Evolutionary conservation across 2,888 invertebrate genomes (phyloP).

Genomic region (Sarcophaga variegata): DNA sequence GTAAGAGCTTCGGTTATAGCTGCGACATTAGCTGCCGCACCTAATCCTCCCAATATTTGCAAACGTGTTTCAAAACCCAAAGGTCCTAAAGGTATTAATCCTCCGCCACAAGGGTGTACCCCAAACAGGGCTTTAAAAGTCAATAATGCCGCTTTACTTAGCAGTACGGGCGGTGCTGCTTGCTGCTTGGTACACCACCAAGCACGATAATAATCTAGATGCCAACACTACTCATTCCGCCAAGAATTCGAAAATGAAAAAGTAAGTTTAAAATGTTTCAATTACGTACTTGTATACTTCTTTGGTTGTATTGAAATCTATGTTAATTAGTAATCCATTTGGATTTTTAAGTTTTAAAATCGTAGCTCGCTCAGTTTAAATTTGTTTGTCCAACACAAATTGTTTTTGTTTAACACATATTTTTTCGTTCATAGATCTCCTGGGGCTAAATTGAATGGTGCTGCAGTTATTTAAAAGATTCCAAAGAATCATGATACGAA

Average conservation of each 20-base stretch:
- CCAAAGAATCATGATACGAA: constrained; percentile 73
- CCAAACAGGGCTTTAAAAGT: constrained; percentile 77
- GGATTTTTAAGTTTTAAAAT: constrained; percentile 1
- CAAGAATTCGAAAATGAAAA: constrained; percentile 59
- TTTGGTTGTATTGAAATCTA: too few species aligned
- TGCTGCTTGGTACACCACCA: constrained; percentile 50
- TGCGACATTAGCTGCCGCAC: constrained; percentile 60
- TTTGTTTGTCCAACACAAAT: constrained; percentile 18
- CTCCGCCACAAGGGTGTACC: constrained; percentile 81
- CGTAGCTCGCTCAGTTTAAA: constrained; percentile 65
- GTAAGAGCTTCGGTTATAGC: constrained; percentile 58
- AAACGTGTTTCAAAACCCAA: constrained; percentile 85
- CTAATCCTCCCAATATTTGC: constrained; percentile 75
- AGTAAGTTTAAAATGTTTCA: constrained; percentile 24
- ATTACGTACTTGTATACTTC: too few species aligned
- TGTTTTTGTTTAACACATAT: constrained; percentile 58
- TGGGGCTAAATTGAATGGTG: constrained; percentile 55
- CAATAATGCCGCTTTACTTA: constrained; percentile 74
- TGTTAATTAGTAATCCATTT: too few species aligned
- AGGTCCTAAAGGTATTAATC: constrained; percentile 84
- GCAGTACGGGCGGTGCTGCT: constrained; percentile 66
- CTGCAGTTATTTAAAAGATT: constrained; percentile 80
- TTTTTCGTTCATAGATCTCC: constrained; percentile 64
- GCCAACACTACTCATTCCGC: not conserved
- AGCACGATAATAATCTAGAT: constrained; percentile 32